These are phyloP conservation scores for Galerucella calmariensis DNA, from an alignment of 2,888 invertebrate species.

Conservation along the genomic window DNA sequence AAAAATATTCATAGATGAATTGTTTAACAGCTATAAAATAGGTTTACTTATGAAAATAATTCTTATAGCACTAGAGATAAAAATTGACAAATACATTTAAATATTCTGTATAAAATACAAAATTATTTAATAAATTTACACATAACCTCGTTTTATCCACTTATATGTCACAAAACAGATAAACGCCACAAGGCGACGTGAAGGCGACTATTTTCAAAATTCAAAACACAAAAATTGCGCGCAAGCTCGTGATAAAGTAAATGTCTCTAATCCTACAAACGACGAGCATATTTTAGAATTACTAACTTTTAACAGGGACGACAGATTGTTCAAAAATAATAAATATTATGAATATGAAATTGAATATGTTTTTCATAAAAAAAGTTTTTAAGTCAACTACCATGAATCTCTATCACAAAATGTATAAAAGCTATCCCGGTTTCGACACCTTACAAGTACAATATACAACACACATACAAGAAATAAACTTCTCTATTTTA, in stretches of 20 bases:
- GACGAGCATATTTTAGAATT: neutral
- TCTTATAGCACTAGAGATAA: neutral
- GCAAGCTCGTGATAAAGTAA: neutral
- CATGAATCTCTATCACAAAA: too few species aligned
- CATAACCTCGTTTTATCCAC: constrained; percentile 21
- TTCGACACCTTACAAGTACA: too few species aligned
- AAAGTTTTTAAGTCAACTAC: too few species aligned
- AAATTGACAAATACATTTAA: constrained; percentile 7
- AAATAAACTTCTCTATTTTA: too few species aligned
- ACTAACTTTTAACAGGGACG: too few species aligned
- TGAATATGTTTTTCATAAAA: too few species aligned
- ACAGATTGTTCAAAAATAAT: too few species aligned
- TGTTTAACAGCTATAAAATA: constrained; percentile 13
- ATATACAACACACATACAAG: too few species aligned
- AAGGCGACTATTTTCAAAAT: too few species aligned
- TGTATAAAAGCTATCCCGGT: too few species aligned
- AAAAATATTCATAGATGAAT: constrained; percentile 33
- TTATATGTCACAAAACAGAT: neutral
- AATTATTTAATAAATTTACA: constrained; percentile 25
- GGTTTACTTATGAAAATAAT: constrained; percentile 10
- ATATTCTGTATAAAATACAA: constrained; percentile 17
- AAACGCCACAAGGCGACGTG: too few species aligned
- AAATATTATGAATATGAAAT: too few species aligned
- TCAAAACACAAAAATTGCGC: neutral
- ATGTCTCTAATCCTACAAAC: neutral